Base-by-base conservation (phyloP, 2,797 vertebrate species). In the Delichon dasypus region DNA sequence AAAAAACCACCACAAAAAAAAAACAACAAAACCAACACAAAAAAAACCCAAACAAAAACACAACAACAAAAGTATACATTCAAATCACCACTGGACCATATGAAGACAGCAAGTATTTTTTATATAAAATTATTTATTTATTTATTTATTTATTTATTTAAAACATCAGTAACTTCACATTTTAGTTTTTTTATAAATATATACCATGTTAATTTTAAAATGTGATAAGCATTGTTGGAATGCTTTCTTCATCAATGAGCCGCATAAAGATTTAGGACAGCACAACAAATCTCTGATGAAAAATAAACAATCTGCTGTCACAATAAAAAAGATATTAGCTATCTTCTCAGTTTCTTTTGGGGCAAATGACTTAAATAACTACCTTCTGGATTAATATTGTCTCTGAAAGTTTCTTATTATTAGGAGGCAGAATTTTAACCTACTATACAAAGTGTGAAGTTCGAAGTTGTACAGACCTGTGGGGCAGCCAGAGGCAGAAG, bases 11-110 rank as follows among this genome's bases (percentile, higher is more conserved):
- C n/a, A n/a, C n/a, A 85, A 97, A 92, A n/a, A 97, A 95, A 95
- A 65, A 10, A 38, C 10, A 85, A 97, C 91, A 34, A 97, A 95
- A 95, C 64, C 70, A 88, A 98, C 78, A 97, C 91, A 34, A 97
- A 95, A 95, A 66, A 72, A 96, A 98, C 98, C 98, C 98, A 78
- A 97, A 92, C 38, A 97, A 95, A 95, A 66, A 72, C 38, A 38
- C 38, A 38, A 38, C 38, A 38, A 38, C 38, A 64, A 72, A 53
- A 88, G 93, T 21, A 92, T 4, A 61, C 6, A 72, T 78, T 92
- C 20, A 75, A 81, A 64, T 70, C 29, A 60, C 17, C 32, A 30
- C 53, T 73, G 54, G 89, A 53, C 9, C 53, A 82, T 85, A 87
- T 2, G 29, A 85, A 90, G 45, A 50, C n/a, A 53, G 8, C 0